These are phyloP conservation scores for Sporophila hypoxantha DNA, from an alignment of 2,113 vertebrate genomes.

Conservation along the genomic window DNA sequence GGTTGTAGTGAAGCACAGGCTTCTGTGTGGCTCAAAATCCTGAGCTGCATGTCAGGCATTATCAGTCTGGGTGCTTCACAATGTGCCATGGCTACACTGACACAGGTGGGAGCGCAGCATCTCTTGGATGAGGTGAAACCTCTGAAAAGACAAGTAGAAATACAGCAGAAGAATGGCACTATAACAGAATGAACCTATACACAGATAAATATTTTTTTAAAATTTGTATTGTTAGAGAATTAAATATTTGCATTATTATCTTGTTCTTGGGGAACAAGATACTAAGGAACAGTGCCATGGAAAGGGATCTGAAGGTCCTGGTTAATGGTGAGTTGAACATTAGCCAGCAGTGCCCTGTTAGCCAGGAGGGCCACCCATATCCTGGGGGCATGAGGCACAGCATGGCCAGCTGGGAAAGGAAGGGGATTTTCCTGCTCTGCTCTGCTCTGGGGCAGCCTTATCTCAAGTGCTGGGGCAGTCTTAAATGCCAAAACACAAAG, in stretches of 20 bases:
- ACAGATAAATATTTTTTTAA: neutral
- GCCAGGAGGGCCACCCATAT: rapidly evolving
- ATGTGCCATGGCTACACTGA: rapidly evolving
- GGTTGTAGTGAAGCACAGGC: rapidly evolving
- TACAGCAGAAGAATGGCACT: neutral
- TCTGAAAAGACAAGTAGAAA: neutral
- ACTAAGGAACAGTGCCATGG: rapidly evolving
- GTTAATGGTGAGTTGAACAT: rapidly evolving
- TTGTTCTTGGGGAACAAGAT: neutral
- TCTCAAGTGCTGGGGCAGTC: rapidly evolving
- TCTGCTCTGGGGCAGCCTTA: rapidly evolving
- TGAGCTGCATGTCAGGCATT: neutral
- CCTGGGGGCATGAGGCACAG: rapidly evolving
- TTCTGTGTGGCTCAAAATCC: neutral
- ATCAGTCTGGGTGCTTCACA: neutral
- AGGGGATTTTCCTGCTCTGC: neutral
- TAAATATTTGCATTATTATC: neutral
- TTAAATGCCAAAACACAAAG: neutral
- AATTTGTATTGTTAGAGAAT: neutral
- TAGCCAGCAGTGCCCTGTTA: neutral
- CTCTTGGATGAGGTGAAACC: neutral
- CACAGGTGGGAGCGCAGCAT: neutral
- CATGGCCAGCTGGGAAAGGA: rapidly evolving
- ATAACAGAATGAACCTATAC: neutral
- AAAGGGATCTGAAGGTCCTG: neutral